These are phyloP conservation scores for Sinella curviseta DNA, from an alignment of 1,140 invertebrate species.

Conservation along the genomic window DNA sequence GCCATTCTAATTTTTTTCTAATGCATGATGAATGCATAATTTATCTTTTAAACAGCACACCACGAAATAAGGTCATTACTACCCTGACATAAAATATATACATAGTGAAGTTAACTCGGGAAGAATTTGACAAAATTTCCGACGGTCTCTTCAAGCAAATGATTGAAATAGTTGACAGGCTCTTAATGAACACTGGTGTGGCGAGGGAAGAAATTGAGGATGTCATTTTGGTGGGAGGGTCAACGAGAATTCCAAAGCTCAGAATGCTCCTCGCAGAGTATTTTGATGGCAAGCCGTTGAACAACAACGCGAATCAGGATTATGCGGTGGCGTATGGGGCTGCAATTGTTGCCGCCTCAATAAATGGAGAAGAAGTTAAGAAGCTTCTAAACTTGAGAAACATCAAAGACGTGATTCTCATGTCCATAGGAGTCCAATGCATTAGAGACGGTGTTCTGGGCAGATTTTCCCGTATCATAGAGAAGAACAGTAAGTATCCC, in stretches of 20 bases:
- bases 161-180: not conserved
- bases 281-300: not conserved
- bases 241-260: not conserved
- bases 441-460: not conserved
- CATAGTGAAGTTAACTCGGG: not conserved
- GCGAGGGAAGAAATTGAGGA: not conserved
- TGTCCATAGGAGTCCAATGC: not conserved
- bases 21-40: too few species aligned
- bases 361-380: not conserved
- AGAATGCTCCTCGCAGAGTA: not conserved
- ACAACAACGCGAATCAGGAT: not conserved
- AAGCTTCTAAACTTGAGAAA: not conserved
- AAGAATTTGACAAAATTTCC: not conserved
- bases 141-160: not conserved
- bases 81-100: not conserved
- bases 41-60: too few species aligned
- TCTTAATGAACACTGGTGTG: not conserved
- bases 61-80: too few species aligned
- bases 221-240: not conserved
- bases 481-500: not conserved
- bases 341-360: not conserved
- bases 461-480: not conserved
- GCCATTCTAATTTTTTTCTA: too few species aligned
- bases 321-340: not conserved
- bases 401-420: not conserved